Evolutionary conservation across 2,797 vertebrate genomes (phyloP).

Genomic region (Thunnus albacares): DNA sequence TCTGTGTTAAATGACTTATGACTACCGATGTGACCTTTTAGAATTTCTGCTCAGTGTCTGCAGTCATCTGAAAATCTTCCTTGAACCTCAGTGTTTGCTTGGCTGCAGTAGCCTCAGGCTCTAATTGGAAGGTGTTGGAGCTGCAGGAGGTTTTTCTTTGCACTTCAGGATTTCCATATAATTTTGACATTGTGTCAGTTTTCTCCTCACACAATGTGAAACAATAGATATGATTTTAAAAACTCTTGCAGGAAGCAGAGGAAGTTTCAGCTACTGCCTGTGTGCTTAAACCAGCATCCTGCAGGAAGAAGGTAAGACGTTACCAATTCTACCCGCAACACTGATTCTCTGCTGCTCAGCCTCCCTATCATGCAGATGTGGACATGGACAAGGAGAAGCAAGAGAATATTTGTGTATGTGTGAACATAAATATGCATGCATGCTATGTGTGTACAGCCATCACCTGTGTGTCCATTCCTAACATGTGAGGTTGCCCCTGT

Average conservation of each 20-base stretch:
- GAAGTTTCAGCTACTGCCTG: neutral
- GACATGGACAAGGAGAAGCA: neutral
- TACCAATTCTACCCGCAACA: neutral
- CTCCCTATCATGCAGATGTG: neutral
- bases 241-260: neutral
- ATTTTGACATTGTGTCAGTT: neutral
- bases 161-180: neutral
- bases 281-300: neutral
- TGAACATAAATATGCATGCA: slow-evolving; percentile 1
- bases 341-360: neutral
- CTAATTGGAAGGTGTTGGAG: neutral
- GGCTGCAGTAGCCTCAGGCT: neutral
- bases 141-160: neutral
- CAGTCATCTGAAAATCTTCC: neutral
- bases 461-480: slow-evolving; percentile 9
- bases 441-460: neutral
- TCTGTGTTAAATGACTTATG: neutral
- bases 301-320: too few relatives aligned
- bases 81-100: neutral
- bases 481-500: slow-evolving; percentile 1
- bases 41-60: neutral
- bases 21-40: neutral
- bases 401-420: neutral
- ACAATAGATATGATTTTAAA: neutral
- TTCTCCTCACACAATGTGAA: neutral